These are phyloP conservation scores for Drosophila ezoana DNA, from an alignment of 2,888 invertebrate species.

Conservation along the genomic window DNA sequence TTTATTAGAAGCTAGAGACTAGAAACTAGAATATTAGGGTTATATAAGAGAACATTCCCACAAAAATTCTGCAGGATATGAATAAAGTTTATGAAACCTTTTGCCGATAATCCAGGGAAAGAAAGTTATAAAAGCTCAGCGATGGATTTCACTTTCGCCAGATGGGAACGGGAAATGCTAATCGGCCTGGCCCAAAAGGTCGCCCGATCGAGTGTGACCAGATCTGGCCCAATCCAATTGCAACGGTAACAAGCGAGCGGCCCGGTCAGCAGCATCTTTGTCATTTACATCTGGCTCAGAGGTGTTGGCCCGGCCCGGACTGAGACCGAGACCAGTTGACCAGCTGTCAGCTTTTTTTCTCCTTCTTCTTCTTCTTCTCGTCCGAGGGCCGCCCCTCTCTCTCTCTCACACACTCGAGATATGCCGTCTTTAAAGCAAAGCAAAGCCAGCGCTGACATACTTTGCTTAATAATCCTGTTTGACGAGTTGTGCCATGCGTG, in stretches of 20 bases:
- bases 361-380: slow-evolving; percentile 30
- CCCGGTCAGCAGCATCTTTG: background rate
- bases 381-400: slow-evolving; percentile 45
- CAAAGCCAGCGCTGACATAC: slow-evolving; percentile 72
- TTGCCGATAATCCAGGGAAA: slow-evolving; percentile 24
- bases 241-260: slow-evolving; percentile 5
- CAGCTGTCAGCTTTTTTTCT: slow-evolving; percentile 68
- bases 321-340: slow-evolving; percentile 27
- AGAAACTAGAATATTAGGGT: too few relatives aligned
- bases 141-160: slow-evolving; percentile 33
- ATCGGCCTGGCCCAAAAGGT: slow-evolving; percentile 27
- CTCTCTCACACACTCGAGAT: slow-evolving; percentile 19
- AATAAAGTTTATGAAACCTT: too few relatives aligned
- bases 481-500: slow-evolving; percentile 74
- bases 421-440: slow-evolving; percentile 46
- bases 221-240: slow-evolving; percentile 1
- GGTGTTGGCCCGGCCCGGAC: slow-evolving; percentile 9
- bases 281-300: slow-evolving; percentile 15
- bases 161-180: slow-evolving; percentile 15
- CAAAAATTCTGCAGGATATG: background rate
- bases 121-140: slow-evolving; percentile 21
- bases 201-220: slow-evolving; percentile 22
- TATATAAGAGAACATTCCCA: background rate
- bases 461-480: slow-evolving; percentile 82
- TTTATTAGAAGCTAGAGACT: too few relatives aligned